Evolutionary conservation across 2,113 vertebrate species (phyloP), one percentile per base, ranked within the genome.

Genomic region (Addax nasomaculatus): DNA sequence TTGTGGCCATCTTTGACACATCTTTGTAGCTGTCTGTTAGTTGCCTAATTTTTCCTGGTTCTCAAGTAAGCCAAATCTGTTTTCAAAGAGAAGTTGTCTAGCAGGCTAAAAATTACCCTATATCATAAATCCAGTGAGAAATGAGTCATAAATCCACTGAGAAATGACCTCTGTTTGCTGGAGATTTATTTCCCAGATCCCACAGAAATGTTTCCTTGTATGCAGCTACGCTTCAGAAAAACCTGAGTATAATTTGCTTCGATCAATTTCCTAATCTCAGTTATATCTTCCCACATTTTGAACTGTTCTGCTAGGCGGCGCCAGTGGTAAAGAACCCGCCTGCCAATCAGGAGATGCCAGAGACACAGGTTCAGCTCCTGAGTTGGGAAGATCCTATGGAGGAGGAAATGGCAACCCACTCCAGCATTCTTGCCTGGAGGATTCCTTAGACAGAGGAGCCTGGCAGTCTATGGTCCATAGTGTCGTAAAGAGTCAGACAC

Each of bases 241-340:
- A 84, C 5, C 6, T 73, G n/a, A 80, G 57, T 58, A 80, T 51
- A 76, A 67, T 64, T 62, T 53, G 43, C 29, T 78, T 23, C 29
- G 27, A 39, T 81, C 17, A 39, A 3, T 58, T 73, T 49, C 39
- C 43, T 91, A 36, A 78, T 19, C 49, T 92, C n/a, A 76, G 6
- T 58, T 11, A 45, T 47, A 3, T 67, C n/a, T 43, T 8, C 19
- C 11, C 47, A 15, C 23, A 67, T 89, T 55, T 58, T 89, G 29
- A 17, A 16, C 21, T 85, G 3, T n/a, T 58, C n/a, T 76, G n/a
- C 64, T 36, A 36, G 17, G 64, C 5, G 0, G 64, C 2, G 0
- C 17, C 11, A 21, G 9, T 11, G n/a, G n/a, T 11, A 70, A 36
- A 70, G 17, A 36, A 70, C 9, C n/a, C 0, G 1, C 17, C n/a